phyloP scores from a whole-genome alignment of 2,797 vertebrate genomes.

The Ptychobarbus kaznakovi region DNA sequence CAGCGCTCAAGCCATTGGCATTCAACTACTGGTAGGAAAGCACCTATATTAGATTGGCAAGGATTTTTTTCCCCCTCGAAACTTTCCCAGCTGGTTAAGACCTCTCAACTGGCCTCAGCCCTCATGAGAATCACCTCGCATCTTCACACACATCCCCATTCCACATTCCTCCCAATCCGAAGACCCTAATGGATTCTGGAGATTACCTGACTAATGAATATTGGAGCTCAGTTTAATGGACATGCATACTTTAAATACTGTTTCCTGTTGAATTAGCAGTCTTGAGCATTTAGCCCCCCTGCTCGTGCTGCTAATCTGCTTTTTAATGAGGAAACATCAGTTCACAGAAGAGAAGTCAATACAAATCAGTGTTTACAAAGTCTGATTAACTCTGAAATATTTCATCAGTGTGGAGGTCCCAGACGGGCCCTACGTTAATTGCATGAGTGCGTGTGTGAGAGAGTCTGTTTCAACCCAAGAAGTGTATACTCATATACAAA shows the following conservation, averaged over 20 bases:
- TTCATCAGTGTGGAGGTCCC: constrained; percentile 87
- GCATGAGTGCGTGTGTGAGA: constrained; percentile 66
- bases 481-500: neutral
- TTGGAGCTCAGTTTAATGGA: constrained; percentile 68
- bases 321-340: constrained; percentile 99
- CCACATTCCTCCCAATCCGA: constrained; percentile 49
- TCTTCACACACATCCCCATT: constrained; percentile 25
- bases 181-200: constrained; percentile 63
- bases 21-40: constrained; percentile 45
- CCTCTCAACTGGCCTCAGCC: constrained; percentile 24
- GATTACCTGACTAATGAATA: constrained; percentile 70
- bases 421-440: constrained; percentile 87
- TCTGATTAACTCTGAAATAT: constrained; percentile 96
- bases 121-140: constrained; percentile 33
- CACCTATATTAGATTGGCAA: constrained; percentile 51
- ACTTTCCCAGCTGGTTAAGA: constrained; percentile 53
- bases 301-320: constrained; percentile 91
- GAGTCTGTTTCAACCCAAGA: constrained; percentile 14
- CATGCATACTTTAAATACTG: constrained; percentile 71
- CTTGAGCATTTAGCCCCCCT: constrained; percentile 82
- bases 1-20: constrained; percentile 50
- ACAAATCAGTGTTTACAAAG: constrained; percentile 99
- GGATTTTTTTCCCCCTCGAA: constrained; percentile 47
- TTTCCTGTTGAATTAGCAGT: constrained; percentile 84
- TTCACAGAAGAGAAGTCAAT: constrained; percentile 97